Evolutionary conservation across 2,797 vertebrate species (phyloP), one percentile per base, ranked within the genome.

Genomic region (Paramormyrops hopkinsi): DNA sequence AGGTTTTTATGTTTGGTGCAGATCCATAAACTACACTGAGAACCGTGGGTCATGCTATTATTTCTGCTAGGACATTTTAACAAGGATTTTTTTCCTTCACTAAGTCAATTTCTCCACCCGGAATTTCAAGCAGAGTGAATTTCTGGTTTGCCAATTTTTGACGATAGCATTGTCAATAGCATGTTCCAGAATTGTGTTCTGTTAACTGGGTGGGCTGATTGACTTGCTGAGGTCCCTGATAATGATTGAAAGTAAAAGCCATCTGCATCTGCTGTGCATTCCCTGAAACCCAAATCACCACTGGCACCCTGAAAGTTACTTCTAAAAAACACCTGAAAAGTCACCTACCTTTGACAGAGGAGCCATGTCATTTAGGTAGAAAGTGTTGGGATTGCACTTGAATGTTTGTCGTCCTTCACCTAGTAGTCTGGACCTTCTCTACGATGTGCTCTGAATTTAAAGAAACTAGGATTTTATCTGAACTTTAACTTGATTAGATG

Each of bases 1-100:
- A 37, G 37, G 73, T 56, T 79, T 79, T 79, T 44, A 79, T 44
- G 73, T 79, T 44, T 79, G 37, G 14, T 44, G 73, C 73, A 79
- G 73, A 79, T 79, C 73, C 73, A 79, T 79, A 79, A 79, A 44
- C 37, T 79, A 44, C 14, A 12, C 37, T n/a, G 73, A 44, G 73
- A 44, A 79, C 73, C 37, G 2, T 19, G 73, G 73, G 37, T 79
- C 73, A 25, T 84, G 41, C 41, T 84, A 51, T 48, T 84, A 25
- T 84, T 84, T 84, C 82, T 25, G 82, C 73, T 84, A 84, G 41
- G 82, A 51, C 17, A 84, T 84, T 84, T 84, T 48, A 84, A 84
- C 82, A 84, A 29, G 82, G n/a, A 19, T 84, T 50, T 84, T 50
- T 79, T 79, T 73, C 17, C 73, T 44, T 79, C 17, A 44, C 73